Evolutionary conservation across 30 jellyfish, hydroid and myxozoan genomes (phyloP).

Genomic region (Aurelia sp.): DNA sequence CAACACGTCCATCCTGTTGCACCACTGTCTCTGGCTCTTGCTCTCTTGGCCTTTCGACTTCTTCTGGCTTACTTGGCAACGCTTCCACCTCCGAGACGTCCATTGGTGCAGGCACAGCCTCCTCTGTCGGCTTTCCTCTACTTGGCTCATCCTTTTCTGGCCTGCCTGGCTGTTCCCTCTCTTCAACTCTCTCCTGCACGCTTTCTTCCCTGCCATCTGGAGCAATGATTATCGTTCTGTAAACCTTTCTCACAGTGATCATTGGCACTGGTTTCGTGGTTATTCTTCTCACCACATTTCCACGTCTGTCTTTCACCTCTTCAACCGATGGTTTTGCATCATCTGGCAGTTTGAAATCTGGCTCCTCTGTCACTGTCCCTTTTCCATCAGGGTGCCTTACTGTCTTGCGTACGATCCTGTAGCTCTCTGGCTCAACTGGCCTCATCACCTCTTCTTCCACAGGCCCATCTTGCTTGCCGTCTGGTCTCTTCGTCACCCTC

Average conservation of each 20-base stretch:
- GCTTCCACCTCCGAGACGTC: constrained; percentile 20
- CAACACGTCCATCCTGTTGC: constrained; percentile 61
- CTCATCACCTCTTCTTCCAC: constrained; percentile 69
- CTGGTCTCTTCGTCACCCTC: constrained; percentile 58
- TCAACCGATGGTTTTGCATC: constrained; percentile 41
- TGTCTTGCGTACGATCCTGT: constrained; percentile 65
- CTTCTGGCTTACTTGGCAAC: constrained; percentile 6
- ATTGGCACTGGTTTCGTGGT: constrained; percentile 55
- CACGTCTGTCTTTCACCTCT: constrained; percentile 47
- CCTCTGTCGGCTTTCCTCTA: constrained; percentile 1
- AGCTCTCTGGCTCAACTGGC: constrained; percentile 76
- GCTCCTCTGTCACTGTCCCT: constrained; percentile 67
- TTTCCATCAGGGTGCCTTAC: constrained; percentile 72
- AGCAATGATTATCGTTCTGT: constrained; percentile 45
- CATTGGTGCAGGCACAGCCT: background rate
- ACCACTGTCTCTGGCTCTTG: constrained; percentile 33
- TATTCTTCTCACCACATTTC: constrained; percentile 61
- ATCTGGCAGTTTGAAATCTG: constrained; percentile 71
- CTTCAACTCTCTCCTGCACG: constrained; percentile 66
- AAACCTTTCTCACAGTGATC: constrained; percentile 55
- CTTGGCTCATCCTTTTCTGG: constrained; percentile 10
- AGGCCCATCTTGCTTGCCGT: constrained; percentile 83
- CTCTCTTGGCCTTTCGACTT: constrained; percentile 1
- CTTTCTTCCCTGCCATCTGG: constrained; percentile 65
- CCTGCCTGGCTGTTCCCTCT: constrained; percentile 19